Base-by-base conservation (phyloP, 2,797 vertebrate genomes). In the Cynopterus sphinx region DNA sequence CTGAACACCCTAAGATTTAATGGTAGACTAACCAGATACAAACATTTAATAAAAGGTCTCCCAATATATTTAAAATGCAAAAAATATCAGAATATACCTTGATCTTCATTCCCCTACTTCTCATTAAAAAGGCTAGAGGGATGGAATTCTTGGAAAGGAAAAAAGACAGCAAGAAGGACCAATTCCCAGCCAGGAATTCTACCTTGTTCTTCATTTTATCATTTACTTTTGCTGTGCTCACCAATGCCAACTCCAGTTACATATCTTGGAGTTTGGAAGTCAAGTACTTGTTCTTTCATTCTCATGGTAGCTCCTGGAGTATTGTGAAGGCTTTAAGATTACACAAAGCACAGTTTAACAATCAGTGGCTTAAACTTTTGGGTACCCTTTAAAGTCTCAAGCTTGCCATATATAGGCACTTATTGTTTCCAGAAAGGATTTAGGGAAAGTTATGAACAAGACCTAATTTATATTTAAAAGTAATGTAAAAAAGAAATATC, bases 111-210 rank as follows among this genome's bases (percentile, higher is more conserved):
- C 4, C 0, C 11, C n/a, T 43, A 31, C 15, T 73, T 10, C 28
- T 83, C 19, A 16, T 53, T 70, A 33, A 26, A 84, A 92, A 71
- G 9, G 12, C 3, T 53, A 49, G 31, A 8, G 2, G 6, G 7
- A 71, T 91, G n/a, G n/a, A 93, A 82, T 87, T 87, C 39, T 90
- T 96, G 41, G 26, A 78, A 17, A 92, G 51, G 19, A 85, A 84
- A 46, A 74, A 83, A 94, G 59, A 36, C 19, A 51, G 31, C n/a
- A 57, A 36, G 8, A 73, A 94, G 31, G 17, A 87, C 59, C 26
- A 43, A 43, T 88, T 92, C 21, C 9, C 16, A 53, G 8, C 3
- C 4, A 46, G 57, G 24, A 91, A 39, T 22, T 91, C 17, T 75
- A 31, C 21, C 17, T 55, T 74, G 4, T 57, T 82, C 53, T 31